Evolutionary conservation across 2,888 invertebrate genomes (phyloP), one percentile per base, ranked within the genome.

Genomic region (Halictus quadricinctus): DNA sequence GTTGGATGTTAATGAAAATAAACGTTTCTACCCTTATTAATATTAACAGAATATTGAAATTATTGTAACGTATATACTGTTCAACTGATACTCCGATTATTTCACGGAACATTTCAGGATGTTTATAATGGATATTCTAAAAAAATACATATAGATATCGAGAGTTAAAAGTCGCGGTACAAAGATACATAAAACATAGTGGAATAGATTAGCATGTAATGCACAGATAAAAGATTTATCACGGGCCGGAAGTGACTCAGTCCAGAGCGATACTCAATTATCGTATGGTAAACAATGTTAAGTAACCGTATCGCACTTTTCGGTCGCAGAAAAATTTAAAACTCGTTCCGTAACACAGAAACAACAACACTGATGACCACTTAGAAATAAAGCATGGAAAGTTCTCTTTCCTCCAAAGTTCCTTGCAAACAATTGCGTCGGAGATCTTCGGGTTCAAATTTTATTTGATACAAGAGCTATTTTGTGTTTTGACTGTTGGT

Each of bases 171-270:
- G 8, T 64, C 18, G 15, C 2, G 64, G 29, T 36, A 64, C 18
- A 18, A 29, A 64, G 64, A 64, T 64, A 64, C 29, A 7, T 12
- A 58, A 58, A n/a, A 25, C 64, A 29, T 3, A 64, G 64, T 64
- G 64, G 15, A 18, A 29, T 64, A 64, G 64, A 64, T 64, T 64
- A 64, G 64, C 64, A 25, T 29, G 64, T 64, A 64, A 64, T 64
- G 64, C 29, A 64, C 8, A 64, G 64, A 64, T 64, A 64, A 64
- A 64, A 29, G 29, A 64, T 64, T 29, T 64, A 64, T 64, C 64
- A 18, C 7, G 29, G 64, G 64, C 18, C 29, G 64, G 64, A 29
- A 29, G 64, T 64, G 64, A 64, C 64, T 64, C 64, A 36, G 6
- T 36, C 7, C 2, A 15, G 15, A 18, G 18, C 3, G 29, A 36